Base-by-base conservation (phyloP, 2,888 invertebrate species). In the Trichopria drosophilae region DNA sequence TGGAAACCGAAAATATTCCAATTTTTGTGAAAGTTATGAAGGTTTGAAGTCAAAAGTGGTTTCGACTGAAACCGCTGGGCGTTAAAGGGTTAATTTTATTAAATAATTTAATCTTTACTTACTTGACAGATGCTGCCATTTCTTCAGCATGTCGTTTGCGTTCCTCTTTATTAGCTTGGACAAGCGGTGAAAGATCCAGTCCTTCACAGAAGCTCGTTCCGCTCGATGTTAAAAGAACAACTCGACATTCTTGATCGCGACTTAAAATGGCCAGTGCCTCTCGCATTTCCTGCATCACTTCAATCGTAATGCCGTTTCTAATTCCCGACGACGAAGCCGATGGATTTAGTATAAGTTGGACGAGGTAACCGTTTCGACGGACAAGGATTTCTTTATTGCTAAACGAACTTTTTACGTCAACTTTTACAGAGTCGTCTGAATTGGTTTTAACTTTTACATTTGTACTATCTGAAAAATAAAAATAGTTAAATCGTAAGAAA, bases 141-240 rank as follows among this genome's bases (percentile, higher is more conserved):
- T 87, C 82, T 58, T 82, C 78, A 15, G 90, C 90, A 61, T 81
- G 79, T 51, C 80, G 78, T 61, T 81, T 81, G 55, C 86, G 80
- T 60, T 80, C 81, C 26, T 84, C 84, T 31, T 80, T 76, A 61
- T 84, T 79, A 18, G 81, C 77, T 54, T 82, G 76, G 28, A 88
- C 71, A 28, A 93, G 74, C 46, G 82, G 81, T 48, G 83, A 83
- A 49, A 93, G 82, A 75, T 95, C 90, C 57, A 95, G 78, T 19
- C 92, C 93, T 59, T 88, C 86, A 70, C 90, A 93, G 67, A 93
- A 87, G 34, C 84, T 82, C 36, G 83, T 82, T 43, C 87, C 87
- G 43, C 85, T 84, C 6, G 91, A 89, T 40, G 85, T 86, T 16
- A 95, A 71, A 58, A 90, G 77, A 50, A 93, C 89, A 73, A 81